phyloP scores from a whole-genome alignment of 2,888 invertebrate species.

The Dusona sp. region DNA sequence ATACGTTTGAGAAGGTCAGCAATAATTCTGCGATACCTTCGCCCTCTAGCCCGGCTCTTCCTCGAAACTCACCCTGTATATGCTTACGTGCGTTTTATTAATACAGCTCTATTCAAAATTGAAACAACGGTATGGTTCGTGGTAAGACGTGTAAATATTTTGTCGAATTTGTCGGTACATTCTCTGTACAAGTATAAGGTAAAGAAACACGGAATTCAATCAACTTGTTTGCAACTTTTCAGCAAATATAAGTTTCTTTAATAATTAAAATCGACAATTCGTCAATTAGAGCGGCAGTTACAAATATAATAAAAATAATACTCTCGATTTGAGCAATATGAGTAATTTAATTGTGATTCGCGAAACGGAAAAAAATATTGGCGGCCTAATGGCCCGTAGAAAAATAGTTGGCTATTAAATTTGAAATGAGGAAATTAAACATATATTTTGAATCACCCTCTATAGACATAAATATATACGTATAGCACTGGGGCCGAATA shows the following conservation, averaged over 20 bases:
- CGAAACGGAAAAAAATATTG: background rate
- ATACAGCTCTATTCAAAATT: conserved; percentile 12
- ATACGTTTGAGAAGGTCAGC: conserved; percentile 25
- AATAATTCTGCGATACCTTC: conserved; percentile 44
- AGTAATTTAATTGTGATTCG: no score
- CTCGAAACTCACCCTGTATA: background rate
- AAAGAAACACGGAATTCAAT: background rate
- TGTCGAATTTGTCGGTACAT: background rate
- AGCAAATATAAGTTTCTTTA: background rate
- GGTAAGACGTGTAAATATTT: background rate
- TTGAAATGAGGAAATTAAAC: background rate
- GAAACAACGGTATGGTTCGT: background rate
- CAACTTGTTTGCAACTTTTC: background rate
- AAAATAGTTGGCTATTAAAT: background rate
- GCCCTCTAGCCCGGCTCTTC: background rate
- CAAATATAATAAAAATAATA: background rate
- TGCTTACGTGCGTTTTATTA: background rate
- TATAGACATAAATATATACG: background rate
- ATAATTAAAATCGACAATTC: background rate
- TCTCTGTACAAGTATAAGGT: no score
- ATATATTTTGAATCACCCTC: background rate
- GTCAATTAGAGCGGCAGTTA: background rate
- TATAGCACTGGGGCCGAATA: conserved; percentile 1
- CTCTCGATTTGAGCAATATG: background rate
- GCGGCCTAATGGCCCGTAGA: background rate